Evolutionary conservation across 2,113 vertebrate genomes (phyloP), one percentile per base, ranked within the genome.

Genomic region (Amblyornis subalaris): DNA sequence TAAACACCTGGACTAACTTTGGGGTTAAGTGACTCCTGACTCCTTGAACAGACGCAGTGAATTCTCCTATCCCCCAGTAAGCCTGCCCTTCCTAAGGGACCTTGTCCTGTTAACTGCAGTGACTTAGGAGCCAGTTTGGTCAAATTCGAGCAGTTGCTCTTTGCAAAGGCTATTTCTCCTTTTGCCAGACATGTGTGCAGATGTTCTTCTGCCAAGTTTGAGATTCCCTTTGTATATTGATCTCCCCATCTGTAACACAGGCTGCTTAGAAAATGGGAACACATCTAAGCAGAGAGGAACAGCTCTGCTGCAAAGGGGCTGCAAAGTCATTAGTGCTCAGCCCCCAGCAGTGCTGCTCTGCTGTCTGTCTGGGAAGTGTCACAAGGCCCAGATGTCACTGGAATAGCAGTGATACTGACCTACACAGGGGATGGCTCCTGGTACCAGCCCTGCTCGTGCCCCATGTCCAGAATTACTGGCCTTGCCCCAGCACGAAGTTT

Each of bases 1-100:
- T 47, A 47, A 79, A 47, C 26, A 82, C 25, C 29, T 47, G 35
- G 31, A 40, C 29, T 51, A 51, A 65, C 17, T 61, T 6, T 15
- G 22, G 4, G 12, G 8, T 7, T 17, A 76, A 73, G 73, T 19
- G 3, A 38, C 14, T 79, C 33, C 13, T 0, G 0, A 38, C 16
- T 78, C 33, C 35, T 25, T 72, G 44, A 90, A 67, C 33, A 44
- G 36, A 44, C 48, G 36, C 4, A 31, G 23, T 17, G 51, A 62
- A 66, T 57, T 65, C 22, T 77, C 14, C 26, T 31, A 36, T 42
- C 31, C 1, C 21, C 3, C 25, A 36, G 4, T 7, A 60, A 45
- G 22, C 24, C 24, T 70, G 48, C 14, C 45, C 47, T 84, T 66
- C 31, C 18, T 50, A 57, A 36, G 16, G 36, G 10, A 40, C 15